phyloP scores from a whole-genome alignment of 2,797 vertebrate genomes.

The Glossophaga mutica region DNA sequence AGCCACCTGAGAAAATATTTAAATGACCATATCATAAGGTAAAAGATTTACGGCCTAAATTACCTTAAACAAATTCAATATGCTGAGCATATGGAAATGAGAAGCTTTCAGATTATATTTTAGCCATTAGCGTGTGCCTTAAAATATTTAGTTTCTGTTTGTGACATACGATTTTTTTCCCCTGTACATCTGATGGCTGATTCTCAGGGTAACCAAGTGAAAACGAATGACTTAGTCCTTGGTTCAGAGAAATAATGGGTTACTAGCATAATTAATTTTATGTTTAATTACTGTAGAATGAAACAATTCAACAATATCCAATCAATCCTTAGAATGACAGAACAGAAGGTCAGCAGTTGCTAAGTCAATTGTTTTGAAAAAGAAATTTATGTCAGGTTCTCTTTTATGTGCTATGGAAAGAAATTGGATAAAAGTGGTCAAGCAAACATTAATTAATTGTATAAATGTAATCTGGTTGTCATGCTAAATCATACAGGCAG shows the following conservation, averaged over 20 bases:
- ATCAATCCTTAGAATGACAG: slow-evolving; percentile 85
- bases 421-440: slow-evolving; percentile 88
- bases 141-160: slow-evolving; percentile 80
- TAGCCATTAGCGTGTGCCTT: slow-evolving; percentile 82
- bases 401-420: slow-evolving; percentile 85
- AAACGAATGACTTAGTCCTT: slow-evolving; percentile 85
- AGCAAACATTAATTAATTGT: slow-evolving; percentile 87
- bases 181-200: slow-evolving; percentile 76
- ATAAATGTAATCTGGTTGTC: slow-evolving; percentile 83
- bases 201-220: slow-evolving; percentile 81
- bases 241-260: slow-evolving; percentile 87
- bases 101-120: slow-evolving; percentile 83
- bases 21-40: slow-evolving; percentile 86
- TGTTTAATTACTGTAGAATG: slow-evolving; percentile 88
- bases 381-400: slow-evolving; percentile 86
- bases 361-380: slow-evolving; percentile 89
- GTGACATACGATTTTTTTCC: slow-evolving; percentile 72
- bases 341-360: slow-evolving; percentile 88
- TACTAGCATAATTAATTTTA: slow-evolving; percentile 89
- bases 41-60: slow-evolving; percentile 86
- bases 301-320: slow-evolving; percentile 88
- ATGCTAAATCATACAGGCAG: slow-evolving; percentile 78
- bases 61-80: slow-evolving; percentile 85
- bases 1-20: slow-evolving; percentile 87
- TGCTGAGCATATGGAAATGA: slow-evolving; percentile 84